Percentiles rank a stretch among this genome's conserved stretches.
phyloP scores from a whole-genome alignment of 2,797 vertebrate species.

The Oryzias dopingdopingensis region DNA sequence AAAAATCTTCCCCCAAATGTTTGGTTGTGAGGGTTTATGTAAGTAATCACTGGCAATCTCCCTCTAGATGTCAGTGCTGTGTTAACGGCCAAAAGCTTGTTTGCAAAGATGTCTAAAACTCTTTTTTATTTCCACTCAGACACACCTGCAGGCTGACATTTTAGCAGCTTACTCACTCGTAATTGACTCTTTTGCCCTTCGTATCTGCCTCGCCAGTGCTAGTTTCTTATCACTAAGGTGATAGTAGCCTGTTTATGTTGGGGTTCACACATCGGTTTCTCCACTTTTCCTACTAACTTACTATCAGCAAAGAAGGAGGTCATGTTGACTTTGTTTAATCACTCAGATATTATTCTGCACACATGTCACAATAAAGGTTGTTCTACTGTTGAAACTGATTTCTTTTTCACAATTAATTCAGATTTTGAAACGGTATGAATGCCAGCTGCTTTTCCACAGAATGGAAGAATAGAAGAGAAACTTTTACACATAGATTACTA shows the following conservation, averaged over 20 bases:
- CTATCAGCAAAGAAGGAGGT: background rate
- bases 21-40: background rate
- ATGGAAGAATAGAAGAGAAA: too few relatives aligned
- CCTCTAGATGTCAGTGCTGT: constrained; percentile 74
- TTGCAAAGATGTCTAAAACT: constrained; percentile 30
- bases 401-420: too few relatives aligned
- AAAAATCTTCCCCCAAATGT: too few relatives aligned
- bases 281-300: background rate
- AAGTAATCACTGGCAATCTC: constrained; percentile 40
- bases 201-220: background rate
- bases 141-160: constrained; percentile 9
- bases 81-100: constrained; percentile 49
- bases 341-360: background rate
- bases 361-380: too few relatives aligned
- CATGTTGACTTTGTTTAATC: background rate
- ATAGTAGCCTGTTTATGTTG: constrained; percentile 1
- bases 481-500: too few relatives aligned
- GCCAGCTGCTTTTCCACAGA: too few relatives aligned
- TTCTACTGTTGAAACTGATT: too few relatives aligned
- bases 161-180: background rate
- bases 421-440: too few relatives aligned
- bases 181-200: background rate
- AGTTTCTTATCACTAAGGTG: constrained; percentile 4
- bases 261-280: background rate
- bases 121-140: constrained; percentile 19